A percentile compares a stretch with the other conserved stretches of the same genome.
Evolutionary conservation across 2,797 vertebrate species (phyloP).

Genomic region (Myoxocephalus aenaeus): DNA sequence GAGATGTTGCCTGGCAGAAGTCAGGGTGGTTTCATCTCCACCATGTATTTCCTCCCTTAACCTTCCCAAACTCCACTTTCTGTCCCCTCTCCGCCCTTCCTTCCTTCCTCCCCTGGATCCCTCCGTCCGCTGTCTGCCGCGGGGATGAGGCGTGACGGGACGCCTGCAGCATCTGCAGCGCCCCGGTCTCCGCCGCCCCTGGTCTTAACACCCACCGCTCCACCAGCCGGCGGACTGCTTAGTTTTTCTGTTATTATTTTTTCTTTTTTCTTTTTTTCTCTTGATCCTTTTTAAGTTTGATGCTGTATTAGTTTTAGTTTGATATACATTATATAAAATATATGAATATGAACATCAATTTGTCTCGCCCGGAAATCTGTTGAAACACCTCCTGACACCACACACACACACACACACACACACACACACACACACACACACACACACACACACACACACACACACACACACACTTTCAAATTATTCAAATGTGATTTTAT

Average conservation of each 20-base stretch:
- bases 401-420: slow-evolving; percentile 14
- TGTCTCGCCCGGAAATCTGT: slow-evolving; percentile 74
- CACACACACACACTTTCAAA: neutral
- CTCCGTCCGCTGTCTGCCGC: slow-evolving; percentile 29
- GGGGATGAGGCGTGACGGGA: slow-evolving; percentile 28
- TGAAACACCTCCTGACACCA: slow-evolving; percentile 31
- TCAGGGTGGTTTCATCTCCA: slow-evolving; percentile 61
- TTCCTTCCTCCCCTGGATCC: slow-evolving; percentile 12
- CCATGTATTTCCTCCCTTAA: slow-evolving; percentile 50
- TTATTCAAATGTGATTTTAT: neutral
- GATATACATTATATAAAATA: slow-evolving; percentile 91
- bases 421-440: neutral
- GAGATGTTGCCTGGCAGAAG: slow-evolving; percentile 55
- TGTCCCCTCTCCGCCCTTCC: neutral
- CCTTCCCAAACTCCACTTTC: slow-evolving; percentile 21
- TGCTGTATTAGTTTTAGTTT: slow-evolving; percentile 93
- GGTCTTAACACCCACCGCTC: slow-evolving; percentile 71
- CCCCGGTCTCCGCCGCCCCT: slow-evolving; percentile 42
- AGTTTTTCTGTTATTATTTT: slow-evolving; percentile 43
- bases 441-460: neutral
- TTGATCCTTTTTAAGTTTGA: slow-evolving; percentile 87
- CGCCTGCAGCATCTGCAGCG: slow-evolving; percentile 41
- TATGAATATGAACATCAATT: slow-evolving; percentile 83
- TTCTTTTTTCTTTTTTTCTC: slow-evolving; percentile 45
- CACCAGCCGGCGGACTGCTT: slow-evolving; percentile 69